Conservation (phyloP, 2,113 vertebrate genomes). For the Geococcyx californianus region DNA sequence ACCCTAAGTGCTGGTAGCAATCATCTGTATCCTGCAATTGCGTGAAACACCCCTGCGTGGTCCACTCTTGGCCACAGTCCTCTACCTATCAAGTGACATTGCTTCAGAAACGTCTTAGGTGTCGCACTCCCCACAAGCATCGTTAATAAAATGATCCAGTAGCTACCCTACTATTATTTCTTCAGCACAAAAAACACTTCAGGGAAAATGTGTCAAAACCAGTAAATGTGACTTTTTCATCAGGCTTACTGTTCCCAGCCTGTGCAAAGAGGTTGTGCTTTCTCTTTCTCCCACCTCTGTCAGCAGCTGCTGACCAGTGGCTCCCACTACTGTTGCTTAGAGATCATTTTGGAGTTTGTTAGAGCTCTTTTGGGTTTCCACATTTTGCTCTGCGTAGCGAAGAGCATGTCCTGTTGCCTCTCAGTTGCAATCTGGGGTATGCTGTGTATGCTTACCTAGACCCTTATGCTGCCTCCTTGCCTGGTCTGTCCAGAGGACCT, state of each 20-base stretch:
- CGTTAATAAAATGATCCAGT: background rate
- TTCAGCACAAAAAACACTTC: background rate
- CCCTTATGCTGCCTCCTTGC: background rate
- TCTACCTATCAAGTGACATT: background rate
- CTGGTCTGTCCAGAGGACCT: background rate
- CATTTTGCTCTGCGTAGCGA: background rate
- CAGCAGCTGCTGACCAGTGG: background rate
- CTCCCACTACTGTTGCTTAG: background rate
- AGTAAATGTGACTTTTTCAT: background rate
- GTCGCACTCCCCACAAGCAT: background rate
- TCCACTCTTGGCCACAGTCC: background rate
- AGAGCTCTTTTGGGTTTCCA: background rate
- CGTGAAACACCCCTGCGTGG: background rate
- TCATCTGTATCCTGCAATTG: background rate
- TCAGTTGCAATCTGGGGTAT: background rate
- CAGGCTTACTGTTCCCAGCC: background rate
- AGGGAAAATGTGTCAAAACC: background rate
- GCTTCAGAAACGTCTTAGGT: background rate
- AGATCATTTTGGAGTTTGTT: background rate
- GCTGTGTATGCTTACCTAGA: background rate
- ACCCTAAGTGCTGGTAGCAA: background rate
- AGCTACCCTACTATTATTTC: conserved; percentile 4
- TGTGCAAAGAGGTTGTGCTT: background rate
- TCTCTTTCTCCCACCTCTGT: background rate
- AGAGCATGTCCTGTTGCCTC: background rate